phyloP scores from a whole-genome alignment of 1,140 invertebrate species.

The Saxidomus purpurata region DNA sequence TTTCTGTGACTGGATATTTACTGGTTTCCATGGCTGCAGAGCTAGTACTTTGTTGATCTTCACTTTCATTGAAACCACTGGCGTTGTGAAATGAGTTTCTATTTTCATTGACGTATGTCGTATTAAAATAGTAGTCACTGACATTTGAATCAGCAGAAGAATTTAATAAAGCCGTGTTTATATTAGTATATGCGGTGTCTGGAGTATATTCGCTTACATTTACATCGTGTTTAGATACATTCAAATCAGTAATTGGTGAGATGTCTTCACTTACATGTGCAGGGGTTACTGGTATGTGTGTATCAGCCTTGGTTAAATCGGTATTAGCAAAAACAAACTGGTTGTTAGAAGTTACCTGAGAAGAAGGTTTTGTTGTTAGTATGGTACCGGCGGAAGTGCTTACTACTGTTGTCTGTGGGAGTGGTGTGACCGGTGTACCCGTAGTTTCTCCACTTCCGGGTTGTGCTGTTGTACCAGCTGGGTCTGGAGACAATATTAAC shows the following conservation, averaged over 20 bases:
- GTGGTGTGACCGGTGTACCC: neutral
- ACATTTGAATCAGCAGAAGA: neutral
- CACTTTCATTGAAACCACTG: neutral
- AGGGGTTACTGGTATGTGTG: constrained; percentile 11
- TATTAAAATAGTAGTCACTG: neutral
- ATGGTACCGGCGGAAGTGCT: constrained; percentile 12
- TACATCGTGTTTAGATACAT: neutral
- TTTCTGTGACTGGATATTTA: neutral
- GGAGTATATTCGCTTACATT: neutral
- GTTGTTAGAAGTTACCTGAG: constrained; percentile 16
- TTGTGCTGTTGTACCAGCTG: neutral
- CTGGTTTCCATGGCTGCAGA: neutral
- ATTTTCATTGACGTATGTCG: neutral
- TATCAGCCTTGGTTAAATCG: constrained; percentile 9
- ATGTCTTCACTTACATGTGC: neutral
- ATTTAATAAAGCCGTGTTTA: neutral
- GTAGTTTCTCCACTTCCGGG: neutral
- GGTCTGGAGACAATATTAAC: neutral
- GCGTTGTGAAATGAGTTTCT: neutral
- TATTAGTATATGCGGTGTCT: neutral
- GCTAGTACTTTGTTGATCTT: neutral
- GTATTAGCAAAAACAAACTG: neutral
- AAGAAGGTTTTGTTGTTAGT: constrained; percentile 12
- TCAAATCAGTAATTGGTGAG: neutral
- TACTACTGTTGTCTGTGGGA: constrained; percentile 42